Evolutionary conservation across 2,888 invertebrate species (phyloP).

Genomic region (Caradrina kadenii): DNA sequence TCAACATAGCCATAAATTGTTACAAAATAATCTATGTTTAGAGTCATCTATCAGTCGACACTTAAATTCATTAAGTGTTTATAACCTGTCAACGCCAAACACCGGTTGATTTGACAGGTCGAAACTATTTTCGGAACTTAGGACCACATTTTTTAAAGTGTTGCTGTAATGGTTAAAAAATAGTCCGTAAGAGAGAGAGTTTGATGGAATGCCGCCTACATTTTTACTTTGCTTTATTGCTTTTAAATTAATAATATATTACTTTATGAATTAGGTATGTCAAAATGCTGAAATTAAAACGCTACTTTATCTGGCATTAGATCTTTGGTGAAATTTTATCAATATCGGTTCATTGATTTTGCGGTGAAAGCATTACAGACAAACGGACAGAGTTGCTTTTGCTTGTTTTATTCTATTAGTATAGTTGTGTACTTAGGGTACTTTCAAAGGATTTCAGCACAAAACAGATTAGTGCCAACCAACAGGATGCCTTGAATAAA

Average conservation of each 20-base stretch:
- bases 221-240: background rate
- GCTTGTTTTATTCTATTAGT: no score
- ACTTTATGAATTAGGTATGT: background rate
- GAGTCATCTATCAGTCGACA: conserved; percentile 55
- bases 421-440: no score
- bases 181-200: background rate
- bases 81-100: conserved; percentile 53
- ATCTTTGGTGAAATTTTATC: no score
- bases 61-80: conserved; percentile 53
- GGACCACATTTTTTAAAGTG: conserved; percentile 26
- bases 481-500: no score
- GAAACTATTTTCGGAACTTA: conserved; percentile 52
- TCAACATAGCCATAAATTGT: conserved; percentile 42
- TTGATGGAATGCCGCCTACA: background rate
- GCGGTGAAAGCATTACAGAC: no score
- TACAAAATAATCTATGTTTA: conserved; percentile 55
- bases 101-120: conserved; percentile 54
- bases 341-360: no score
- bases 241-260: conserved; percentile 15
- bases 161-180: conserved; percentile 9
- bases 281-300: background rate
- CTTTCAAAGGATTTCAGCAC: no score
- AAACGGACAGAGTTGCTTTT: no score
- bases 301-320: no score
- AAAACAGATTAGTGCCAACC: no score